These are phyloP conservation scores for Megalurothrips usitatus DNA, from an alignment of 2,888 invertebrate genomes.

Conservation along the genomic window DNA sequence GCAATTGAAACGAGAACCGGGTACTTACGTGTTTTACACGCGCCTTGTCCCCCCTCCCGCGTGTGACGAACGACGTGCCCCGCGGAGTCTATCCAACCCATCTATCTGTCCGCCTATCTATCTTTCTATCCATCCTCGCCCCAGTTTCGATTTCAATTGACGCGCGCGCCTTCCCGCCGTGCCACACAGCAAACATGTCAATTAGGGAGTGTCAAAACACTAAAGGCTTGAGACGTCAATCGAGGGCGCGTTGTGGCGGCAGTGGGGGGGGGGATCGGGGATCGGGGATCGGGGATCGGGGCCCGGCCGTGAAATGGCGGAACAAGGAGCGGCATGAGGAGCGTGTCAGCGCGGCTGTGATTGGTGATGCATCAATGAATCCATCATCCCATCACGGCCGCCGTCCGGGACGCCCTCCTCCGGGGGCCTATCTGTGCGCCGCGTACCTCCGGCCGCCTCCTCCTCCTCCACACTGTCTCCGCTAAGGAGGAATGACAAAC, in stretches of 20 bases:
- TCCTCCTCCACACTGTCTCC: too few species aligned
- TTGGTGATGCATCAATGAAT: conserved; percentile 22
- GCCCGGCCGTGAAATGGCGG: conserved; percentile 8
- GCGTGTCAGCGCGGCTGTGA: not conserved
- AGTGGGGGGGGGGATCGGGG: not conserved
- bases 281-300: not conserved
- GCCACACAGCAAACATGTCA: conserved; percentile 9
- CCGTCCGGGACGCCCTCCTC: not conserved
- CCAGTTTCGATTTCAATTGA: conserved; percentile 13
- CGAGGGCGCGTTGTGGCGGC: not conserved
- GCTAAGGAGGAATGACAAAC: too few species aligned
- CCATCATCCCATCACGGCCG: conserved; percentile 5
- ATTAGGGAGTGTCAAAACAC: conserved; percentile 22
- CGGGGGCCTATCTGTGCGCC: too few species aligned
- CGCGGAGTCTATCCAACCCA: too few species aligned
- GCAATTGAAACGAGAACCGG: conserved; percentile 21
- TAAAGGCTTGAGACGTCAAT: conserved; percentile 18
- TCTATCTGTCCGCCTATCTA: not conserved
- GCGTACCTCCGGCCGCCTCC: too few species aligned
- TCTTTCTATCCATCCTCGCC: not conserved
- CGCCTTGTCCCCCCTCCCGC: too few species aligned
- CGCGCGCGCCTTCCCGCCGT: not conserved
- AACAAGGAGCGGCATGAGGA: not conserved
- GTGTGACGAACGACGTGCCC: too few species aligned
- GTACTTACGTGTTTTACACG: not conserved